These are phyloP conservation scores for Tauraco hartlaubi DNA, from an alignment of 2,797 vertebrate species.

Conservation along the genomic window DNA sequence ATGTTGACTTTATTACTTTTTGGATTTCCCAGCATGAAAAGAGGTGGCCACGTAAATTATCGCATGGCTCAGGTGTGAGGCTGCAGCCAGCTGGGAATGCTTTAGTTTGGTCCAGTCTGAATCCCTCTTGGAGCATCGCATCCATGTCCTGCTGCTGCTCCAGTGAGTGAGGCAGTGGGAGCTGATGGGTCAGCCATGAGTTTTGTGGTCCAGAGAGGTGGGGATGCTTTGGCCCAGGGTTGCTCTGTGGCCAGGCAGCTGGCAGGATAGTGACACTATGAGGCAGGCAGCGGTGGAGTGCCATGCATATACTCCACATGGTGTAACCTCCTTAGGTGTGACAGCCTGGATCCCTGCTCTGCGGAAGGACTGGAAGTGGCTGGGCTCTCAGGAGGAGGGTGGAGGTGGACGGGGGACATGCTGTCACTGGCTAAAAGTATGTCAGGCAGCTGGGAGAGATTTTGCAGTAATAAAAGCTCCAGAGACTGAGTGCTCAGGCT, in stretches of 20 bases:
- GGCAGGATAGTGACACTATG: neutral
- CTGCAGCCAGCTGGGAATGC: neutral
- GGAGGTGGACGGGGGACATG: neutral
- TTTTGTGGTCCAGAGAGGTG: neutral
- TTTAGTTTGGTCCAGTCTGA: neutral
- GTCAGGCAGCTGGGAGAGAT: neutral
- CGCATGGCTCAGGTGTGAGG: fast-evolving
- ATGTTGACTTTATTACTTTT: neutral
- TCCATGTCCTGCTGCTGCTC: fast-evolving
- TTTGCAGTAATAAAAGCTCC: neutral
- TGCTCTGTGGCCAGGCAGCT: neutral
- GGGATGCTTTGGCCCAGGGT: neutral
- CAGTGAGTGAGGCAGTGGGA: neutral
- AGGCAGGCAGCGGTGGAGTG: neutral
- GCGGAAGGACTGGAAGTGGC: neutral
- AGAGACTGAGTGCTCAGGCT: neutral
- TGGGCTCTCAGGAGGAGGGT: neutral
- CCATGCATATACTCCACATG: fast-evolving
- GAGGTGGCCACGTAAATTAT: fast-evolving
- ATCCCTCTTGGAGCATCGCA: fast-evolving
- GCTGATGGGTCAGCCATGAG: neutral
- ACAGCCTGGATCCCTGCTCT: neutral
- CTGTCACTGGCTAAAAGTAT: neutral
- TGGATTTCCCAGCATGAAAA: neutral
- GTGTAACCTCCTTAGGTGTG: neutral